Conservation (phyloP, 1,140 invertebrate genomes). For the Brachionus rubens region DNA sequence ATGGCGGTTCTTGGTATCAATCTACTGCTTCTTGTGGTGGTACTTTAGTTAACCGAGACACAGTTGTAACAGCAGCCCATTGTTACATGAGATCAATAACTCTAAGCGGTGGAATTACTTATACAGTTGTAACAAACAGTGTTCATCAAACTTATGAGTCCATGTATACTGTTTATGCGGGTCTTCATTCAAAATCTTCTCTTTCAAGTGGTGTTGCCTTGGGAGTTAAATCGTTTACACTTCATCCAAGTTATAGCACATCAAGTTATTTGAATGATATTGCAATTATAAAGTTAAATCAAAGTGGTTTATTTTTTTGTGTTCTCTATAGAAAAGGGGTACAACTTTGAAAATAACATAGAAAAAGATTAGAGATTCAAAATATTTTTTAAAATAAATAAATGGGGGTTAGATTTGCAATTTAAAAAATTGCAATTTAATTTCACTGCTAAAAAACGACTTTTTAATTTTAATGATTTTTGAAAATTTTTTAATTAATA, state of each 20-base stretch:
- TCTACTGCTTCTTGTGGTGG: slow-evolving; percentile 66
- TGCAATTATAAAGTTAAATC: too few species aligned
- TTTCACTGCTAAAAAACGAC: too few species aligned
- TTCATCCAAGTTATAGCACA: background rate
- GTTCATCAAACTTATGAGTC: background rate
- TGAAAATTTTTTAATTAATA: too few species aligned
- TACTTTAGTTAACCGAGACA: slow-evolving; percentile 69
- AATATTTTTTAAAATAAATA: too few species aligned
- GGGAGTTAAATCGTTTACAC: background rate
- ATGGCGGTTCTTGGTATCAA: background rate
- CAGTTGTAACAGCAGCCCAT: slow-evolving; percentile 73
- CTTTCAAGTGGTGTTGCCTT: background rate
- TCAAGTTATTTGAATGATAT: background rate
- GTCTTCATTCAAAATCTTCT: background rate
- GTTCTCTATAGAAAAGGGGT: too few species aligned
- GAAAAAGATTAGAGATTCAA: too few species aligned
- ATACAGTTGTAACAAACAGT: background rate
- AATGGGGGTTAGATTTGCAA: too few species aligned
- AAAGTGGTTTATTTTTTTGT: too few species aligned
- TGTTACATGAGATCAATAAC: slow-evolving; percentile 59
- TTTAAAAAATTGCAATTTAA: too few species aligned
- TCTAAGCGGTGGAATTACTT: background rate
- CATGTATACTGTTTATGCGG: background rate
- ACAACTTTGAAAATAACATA: too few species aligned
- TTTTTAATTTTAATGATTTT: too few species aligned